phyloP scores from a whole-genome alignment of 53 echinoderm and acorn worm species.

The Henricia sp. region DNA sequence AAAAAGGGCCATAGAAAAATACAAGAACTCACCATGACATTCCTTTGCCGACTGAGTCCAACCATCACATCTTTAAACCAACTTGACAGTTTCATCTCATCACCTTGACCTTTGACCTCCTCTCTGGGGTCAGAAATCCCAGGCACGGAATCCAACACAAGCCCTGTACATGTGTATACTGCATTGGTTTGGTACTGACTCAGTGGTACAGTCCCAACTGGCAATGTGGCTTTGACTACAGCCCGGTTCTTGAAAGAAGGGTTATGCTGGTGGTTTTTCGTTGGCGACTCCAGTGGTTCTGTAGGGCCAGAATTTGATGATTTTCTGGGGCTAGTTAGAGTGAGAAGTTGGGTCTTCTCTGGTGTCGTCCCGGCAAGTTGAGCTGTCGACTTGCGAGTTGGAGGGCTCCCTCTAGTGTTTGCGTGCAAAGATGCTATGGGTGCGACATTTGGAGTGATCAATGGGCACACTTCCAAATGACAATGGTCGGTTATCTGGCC shows the following conservation, averaged over 20 bases:
- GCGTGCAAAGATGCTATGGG: neutral
- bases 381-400: neutral
- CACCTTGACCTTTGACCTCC: neutral
- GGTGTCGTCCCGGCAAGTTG: conserved; percentile 12
- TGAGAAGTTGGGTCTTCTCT: neutral
- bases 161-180: conserved; percentile 51
- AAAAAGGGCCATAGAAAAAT: too few species aligned
- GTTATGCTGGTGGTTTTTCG: neutral
- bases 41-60: conserved; percentile 52
- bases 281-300: neutral
- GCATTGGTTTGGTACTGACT: conserved; percentile 16
- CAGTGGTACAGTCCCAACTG: conserved; percentile 8
- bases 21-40: conserved; percentile 73
- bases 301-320: neutral
- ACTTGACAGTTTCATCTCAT: conserved; percentile 45
- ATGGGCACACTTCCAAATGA: conserved; percentile 14
- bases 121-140: neutral
- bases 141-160: neutral
- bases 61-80: conserved; percentile 78
- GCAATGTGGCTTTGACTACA: neutral
- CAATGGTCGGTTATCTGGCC: conserved; percentile 43
- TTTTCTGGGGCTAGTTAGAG: neutral
- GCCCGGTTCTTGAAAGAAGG: neutral
- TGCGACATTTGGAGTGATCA: neutral
- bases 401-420: conserved; percentile 5